Evolutionary conservation across 2,797 vertebrate genomes (phyloP), one percentile per base, ranked within the genome.

Genomic region (Peromyscus aztecus): DNA sequence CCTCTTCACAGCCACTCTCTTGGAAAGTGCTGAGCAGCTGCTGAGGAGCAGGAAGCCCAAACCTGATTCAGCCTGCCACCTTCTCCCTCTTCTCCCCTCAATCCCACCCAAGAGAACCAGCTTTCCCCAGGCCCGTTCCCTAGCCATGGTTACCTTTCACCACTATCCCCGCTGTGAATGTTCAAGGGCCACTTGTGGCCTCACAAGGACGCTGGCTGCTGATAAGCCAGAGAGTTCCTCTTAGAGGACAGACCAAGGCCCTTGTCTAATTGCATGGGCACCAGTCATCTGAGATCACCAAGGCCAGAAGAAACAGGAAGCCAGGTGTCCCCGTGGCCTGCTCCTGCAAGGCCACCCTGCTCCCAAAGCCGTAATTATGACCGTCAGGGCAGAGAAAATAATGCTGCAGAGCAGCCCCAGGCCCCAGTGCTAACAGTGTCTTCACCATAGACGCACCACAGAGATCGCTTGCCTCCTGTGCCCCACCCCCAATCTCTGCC

Each of bases 221-320:
- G n/a, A 24, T 89, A 75, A 84, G 43, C 6, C 23, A 40, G 77
- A 92, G 46, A 46, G 21, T 11, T 81, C 87, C 87, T 91, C 57
- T 80, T 61, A 34, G 52, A 93, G 85, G 91, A 83, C 93, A 95
- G 67, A 89, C 49, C 57, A 88, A 97, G 77, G 90, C 80, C 91
- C 81, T 85, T 63, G 31, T 91, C 96, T 96, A 85, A 92, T 82
- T 31, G 16, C 40, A 24, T 29, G 40, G 27, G 59, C 63, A 82
- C 89, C 16, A 1, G 55, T 21, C 37, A 37, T 80, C 92, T 21
- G 73, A 97, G 89, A 86, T 89, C 77, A 46, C 69, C 92, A 94
- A 96, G 89, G 94, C 69, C 52, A 78, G 86, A 52, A 78, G 34
- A 49, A 34, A 59, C 92, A 27, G 43, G 80, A 46, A 31, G 52